phyloP scores from a whole-genome alignment of 2,888 invertebrate species.

The Nemurella pictetii region DNA sequence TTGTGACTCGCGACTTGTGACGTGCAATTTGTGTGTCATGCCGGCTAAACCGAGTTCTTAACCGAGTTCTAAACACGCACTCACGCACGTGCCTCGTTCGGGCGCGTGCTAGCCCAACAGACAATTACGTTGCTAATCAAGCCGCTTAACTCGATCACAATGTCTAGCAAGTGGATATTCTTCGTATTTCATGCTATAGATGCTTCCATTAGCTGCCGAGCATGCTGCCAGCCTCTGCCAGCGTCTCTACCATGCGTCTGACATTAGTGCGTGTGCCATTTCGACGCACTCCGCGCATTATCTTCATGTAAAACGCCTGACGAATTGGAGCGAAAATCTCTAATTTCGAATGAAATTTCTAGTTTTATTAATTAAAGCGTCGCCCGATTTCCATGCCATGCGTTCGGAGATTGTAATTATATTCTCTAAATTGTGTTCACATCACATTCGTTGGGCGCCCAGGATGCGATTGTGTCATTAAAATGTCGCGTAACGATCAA shows the following conservation, averaged over 20 bases:
- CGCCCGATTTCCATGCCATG: background rate
- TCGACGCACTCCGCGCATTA: background rate
- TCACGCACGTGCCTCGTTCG: background rate
- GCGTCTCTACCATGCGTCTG: too few relatives aligned
- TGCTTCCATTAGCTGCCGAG: background rate
- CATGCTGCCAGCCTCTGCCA: too few relatives aligned
- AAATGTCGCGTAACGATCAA: background rate
- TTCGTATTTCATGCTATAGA: background rate
- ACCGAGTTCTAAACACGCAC: background rate
- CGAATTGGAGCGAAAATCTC: background rate
- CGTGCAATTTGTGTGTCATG: background rate
- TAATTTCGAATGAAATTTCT: background rate
- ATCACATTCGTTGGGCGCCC: background rate
- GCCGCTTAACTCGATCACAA: background rate
- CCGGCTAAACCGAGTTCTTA: background rate
- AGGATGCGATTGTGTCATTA: background rate
- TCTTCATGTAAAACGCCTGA: background rate
- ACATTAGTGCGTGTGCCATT: too few relatives aligned
- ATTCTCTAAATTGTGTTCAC: background rate
- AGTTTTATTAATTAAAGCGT: background rate
- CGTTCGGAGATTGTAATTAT: background rate
- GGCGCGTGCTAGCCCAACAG: background rate
- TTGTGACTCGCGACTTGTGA: background rate
- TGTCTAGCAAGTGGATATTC: background rate
- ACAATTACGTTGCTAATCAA: background rate